Evolutionary conservation across 2,888 invertebrate species (phyloP).

Genomic region (Drosophila koepferae): DNA sequence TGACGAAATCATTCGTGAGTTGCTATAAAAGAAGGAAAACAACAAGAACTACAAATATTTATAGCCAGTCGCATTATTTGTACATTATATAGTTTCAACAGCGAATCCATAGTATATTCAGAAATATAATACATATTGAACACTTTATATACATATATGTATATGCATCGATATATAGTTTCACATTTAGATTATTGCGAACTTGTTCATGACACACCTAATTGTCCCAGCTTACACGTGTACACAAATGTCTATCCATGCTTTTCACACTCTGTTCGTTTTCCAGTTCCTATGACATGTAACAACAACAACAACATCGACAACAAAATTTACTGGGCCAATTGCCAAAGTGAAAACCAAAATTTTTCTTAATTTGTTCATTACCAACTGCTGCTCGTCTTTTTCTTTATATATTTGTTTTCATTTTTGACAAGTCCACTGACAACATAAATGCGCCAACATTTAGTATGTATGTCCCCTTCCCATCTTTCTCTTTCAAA

Average conservation of each 20-base stretch:
- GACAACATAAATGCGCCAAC: constrained; percentile 73
- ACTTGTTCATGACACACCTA: constrained; percentile 29
- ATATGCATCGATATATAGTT: neutral
- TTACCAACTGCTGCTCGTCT: constrained; percentile 50
- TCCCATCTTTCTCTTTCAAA: constrained; percentile 12
- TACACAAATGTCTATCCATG: neutral
- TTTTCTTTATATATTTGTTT: constrained; percentile 17
- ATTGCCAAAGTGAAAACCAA: constrained; percentile 63
- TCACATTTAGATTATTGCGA: neutral
- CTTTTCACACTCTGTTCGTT: constrained; percentile 1
- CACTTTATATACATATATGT: neutral
- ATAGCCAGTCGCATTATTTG: neutral
- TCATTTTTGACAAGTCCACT: constrained; percentile 62
- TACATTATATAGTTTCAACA: neutral
- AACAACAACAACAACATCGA: constrained; percentile 22
- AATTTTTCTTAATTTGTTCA: constrained; percentile 41
- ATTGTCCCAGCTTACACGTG: constrained; percentile 24
- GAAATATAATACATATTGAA: neutral
- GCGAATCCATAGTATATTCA: neutral
- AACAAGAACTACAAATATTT: neutral
- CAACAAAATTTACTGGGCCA: constrained; percentile 56
- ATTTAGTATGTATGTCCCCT: constrained; percentile 60
- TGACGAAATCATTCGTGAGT: neutral
- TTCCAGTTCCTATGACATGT: constrained; percentile 29
- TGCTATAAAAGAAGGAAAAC: neutral